A percentile compares a stretch with the other conserved stretches of the same genome.
phyloP scores from a whole-genome alignment of 2,113 vertebrate species.

The Trematocara nigrifrons region DNA sequence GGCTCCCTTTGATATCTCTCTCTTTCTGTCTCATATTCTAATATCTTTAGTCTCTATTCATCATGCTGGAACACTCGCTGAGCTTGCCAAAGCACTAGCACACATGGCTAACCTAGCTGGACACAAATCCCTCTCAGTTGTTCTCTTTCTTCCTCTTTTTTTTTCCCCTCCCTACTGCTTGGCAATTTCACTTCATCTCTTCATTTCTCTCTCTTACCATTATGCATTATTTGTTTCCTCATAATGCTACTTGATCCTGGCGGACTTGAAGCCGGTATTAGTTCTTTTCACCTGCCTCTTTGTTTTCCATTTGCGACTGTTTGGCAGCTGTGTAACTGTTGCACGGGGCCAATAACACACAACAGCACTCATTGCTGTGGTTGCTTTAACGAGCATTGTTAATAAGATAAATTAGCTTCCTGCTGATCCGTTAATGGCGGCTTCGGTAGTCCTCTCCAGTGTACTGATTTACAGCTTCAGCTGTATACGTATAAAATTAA shows the following conservation, averaged over 20 bases:
- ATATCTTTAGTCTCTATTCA: constrained; percentile 52
- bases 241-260: neutral
- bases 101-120: constrained; percentile 39
- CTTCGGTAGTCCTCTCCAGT: constrained; percentile 1
- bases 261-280: neutral
- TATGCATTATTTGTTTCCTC: neutral
- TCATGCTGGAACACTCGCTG: constrained; percentile 28
- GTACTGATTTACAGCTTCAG: neutral
- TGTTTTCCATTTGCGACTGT: constrained; percentile 6
- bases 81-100: constrained; percentile 28
- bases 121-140: constrained; percentile 31
- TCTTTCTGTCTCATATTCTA: constrained; percentile 47
- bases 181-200: neutral
- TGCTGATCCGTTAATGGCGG: constrained; percentile 31
- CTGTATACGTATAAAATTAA: neutral
- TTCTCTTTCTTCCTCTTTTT: neutral
- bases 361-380: constrained; percentile 15
- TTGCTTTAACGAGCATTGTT: constrained; percentile 42
- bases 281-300: constrained; percentile 1
- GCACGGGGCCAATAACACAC: constrained; percentile 26
- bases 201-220: neutral
- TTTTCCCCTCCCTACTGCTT: neutral
- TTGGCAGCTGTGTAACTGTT: constrained; percentile 13
- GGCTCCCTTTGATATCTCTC: constrained; percentile 60
- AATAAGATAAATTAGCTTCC: constrained; percentile 49